Conservation (phyloP, 2,888 invertebrate species). For the Hypsopygia costalis region DNA sequence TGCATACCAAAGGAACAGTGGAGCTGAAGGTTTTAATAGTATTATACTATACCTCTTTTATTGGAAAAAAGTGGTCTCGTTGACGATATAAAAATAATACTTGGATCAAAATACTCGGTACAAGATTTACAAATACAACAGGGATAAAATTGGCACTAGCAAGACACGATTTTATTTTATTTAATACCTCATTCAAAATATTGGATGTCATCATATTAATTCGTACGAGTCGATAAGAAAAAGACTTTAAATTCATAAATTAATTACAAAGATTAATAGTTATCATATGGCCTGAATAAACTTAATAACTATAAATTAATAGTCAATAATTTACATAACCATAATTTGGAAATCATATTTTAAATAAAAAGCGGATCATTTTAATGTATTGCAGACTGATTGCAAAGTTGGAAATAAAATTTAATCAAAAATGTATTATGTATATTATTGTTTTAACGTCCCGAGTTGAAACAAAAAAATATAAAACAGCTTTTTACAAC, state of each 20-base stretch:
- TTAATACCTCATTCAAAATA: too few species aligned
- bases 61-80: conserved; percentile 5
- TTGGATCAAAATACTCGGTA: conserved; percentile 15
- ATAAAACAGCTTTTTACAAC: neutral
- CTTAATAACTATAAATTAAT: neutral
- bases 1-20: too few species aligned
- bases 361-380: neutral
- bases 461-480: too few species aligned
- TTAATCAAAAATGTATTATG: neutral
- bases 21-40: too few species aligned
- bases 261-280: neutral
- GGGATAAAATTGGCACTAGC: conserved; percentile 55
- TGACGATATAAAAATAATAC: conserved; percentile 6
- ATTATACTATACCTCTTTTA: too few species aligned
- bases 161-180: conserved; percentile 40
- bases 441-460: neutral
- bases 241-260: too few species aligned
- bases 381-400: neutral
- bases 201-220: too few species aligned
- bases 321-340: neutral
- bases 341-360: neutral
- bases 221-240: too few species aligned
- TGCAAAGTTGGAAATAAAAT: neutral
- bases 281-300: neutral
- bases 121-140: conserved; percentile 4